phyloP scores from a whole-genome alignment of 2,113 vertebrate genomes.

The Nymphicus hollandicus region DNA sequence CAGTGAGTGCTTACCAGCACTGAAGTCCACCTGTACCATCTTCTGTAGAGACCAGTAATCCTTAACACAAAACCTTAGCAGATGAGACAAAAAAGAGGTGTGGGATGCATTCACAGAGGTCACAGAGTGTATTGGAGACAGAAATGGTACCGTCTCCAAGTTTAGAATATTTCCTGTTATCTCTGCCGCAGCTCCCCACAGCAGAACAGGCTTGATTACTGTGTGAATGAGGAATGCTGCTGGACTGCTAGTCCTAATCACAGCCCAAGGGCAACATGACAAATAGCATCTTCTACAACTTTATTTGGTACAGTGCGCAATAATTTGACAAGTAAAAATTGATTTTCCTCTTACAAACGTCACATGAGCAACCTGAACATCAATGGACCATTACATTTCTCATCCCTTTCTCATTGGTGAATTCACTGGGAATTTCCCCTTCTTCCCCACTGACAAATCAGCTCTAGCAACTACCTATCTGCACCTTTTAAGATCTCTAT shows the following conservation, averaged over 20 bases:
- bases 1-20: background rate
- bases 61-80: background rate
- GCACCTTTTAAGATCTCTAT: background rate
- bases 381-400: background rate
- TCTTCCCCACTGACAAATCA: background rate
- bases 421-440: background rate
- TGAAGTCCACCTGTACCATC: background rate
- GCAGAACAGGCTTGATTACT: background rate
- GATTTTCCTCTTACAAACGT: background rate
- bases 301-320: background rate
- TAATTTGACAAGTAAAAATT: constrained; percentile 3
- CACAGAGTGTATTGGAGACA: fast-evolving
- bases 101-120: background rate
- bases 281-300: background rate
- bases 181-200: background rate
- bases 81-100: background rate
- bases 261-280: background rate
- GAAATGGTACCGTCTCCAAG: background rate
- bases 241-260: background rate
- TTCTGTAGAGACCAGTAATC: background rate
- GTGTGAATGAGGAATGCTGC: background rate
- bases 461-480: background rate
- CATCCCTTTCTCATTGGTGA: background rate
- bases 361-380: background rate
- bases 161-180: background rate